Base-by-base conservation (phyloP, 2,888 invertebrate species). In the Caradrina kadenii region DNA sequence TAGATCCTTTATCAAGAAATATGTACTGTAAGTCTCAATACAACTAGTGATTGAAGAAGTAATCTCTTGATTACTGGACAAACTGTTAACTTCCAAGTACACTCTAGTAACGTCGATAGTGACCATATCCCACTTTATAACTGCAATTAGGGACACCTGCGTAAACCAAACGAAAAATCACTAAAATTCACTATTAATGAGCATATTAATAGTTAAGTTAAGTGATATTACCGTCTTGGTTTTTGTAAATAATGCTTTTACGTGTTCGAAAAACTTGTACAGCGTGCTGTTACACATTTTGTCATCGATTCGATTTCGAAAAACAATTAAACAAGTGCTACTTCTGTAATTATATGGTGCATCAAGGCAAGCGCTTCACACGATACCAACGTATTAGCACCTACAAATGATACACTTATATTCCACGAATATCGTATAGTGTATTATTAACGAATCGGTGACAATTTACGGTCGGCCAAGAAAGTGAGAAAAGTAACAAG, bases 231-330 rank as follows among this genome's bases (percentile, higher is more conserved):
- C n/a, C 26, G 13, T 39, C 19, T 69, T 35, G 26, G 10, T 21
- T 11, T 53, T 11, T 53, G 48, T 71, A 59, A 58, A 58, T 64
- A 49, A 17, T 1, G 72, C 72, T 59, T 26, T 65, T 49, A 6
- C 35, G 11, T 35, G 19, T 6, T 35, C 42, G 8, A 52, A 17
- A 13, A 21, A 21, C 5, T 56, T 58, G 26, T 42, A 65, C 22
- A 59, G 72, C 72, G 54, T 59, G 19, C 3, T 2, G 13, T 1
- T 1, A 45, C 3, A 45, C 8, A 35, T 21, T 19, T 62, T 61
- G 61, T 8, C 49, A 62, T 65, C 35, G 61, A 75, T 65, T 75
- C 75, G 55, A 63, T 61, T 39, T 22, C 2, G 2, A 50, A 11
- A 13, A 19, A 60, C 1, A 50, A 10, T 56, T n/a, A n/a, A n/a